Conservation (phyloP, 2,113 vertebrate species). For the Piliocolobus tephrosceles region DNA sequence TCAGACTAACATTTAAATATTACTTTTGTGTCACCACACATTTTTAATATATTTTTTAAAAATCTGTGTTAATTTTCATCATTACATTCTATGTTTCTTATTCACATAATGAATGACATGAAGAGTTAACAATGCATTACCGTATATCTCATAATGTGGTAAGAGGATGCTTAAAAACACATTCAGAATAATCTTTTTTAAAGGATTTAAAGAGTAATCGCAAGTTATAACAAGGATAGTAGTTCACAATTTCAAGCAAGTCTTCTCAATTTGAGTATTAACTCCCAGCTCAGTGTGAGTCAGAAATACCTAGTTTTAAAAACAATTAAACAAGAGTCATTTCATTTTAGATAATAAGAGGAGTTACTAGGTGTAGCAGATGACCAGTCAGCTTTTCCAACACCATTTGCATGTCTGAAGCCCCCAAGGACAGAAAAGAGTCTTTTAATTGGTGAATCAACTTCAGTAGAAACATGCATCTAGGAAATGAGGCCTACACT, state of each 20-base stretch:
- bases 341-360: slow-evolving; percentile 58
- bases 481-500: slow-evolving; percentile 84
- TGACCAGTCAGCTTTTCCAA: slow-evolving; percentile 70
- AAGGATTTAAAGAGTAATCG: slow-evolving; percentile 63
- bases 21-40: slow-evolving; percentile 61
- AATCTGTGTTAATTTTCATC: slow-evolving; percentile 70
- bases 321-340: not conserved
- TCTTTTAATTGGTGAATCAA: slow-evolving; percentile 84
- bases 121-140: slow-evolving; percentile 75
- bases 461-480: slow-evolving; percentile 80
- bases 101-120: slow-evolving; percentile 72
- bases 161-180: slow-evolving; percentile 58
- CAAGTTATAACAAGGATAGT: slow-evolving; percentile 39
- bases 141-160: slow-evolving; percentile 65
- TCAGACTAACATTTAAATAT: slow-evolving; percentile 76
- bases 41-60: slow-evolving; percentile 54
- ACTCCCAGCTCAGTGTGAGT: slow-evolving; percentile 11
- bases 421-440: slow-evolving; percentile 77
- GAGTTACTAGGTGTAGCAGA: slow-evolving; percentile 71
- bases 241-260: slow-evolving; percentile 28
- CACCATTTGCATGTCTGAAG: slow-evolving; percentile 78
- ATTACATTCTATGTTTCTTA: slow-evolving; percentile 69
- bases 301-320: slow-evolving; percentile 12
- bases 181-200: slow-evolving; percentile 55
- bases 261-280: slow-evolving; percentile 43